These are phyloP conservation scores for Dipodomys merriami DNA, from an alignment of 2,113 vertebrate species.

Conservation along the genomic window DNA sequence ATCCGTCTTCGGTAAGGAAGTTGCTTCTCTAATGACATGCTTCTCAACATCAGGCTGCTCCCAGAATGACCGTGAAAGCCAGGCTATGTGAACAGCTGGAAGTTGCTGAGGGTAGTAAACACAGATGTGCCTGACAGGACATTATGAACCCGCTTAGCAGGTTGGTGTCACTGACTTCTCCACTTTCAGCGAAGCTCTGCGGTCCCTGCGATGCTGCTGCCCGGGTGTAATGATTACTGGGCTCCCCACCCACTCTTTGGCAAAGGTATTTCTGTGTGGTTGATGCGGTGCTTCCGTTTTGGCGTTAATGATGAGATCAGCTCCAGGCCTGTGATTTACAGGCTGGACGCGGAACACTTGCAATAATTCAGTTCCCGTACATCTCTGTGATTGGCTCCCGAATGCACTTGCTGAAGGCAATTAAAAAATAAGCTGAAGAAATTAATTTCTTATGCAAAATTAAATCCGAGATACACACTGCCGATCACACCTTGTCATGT, in stretches of 20 bases:
- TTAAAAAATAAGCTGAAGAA: constrained; percentile 62
- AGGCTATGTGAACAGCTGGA: constrained; percentile 48
- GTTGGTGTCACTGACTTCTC: constrained; percentile 52
- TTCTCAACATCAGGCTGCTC: constrained; percentile 55
- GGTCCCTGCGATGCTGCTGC: neutral
- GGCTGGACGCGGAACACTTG: neutral
- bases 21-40: constrained; percentile 50
- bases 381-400: constrained; percentile 45
- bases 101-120: constrained; percentile 47
- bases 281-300: neutral
- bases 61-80: constrained; percentile 32
- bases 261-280: neutral
- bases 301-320: constrained; percentile 48
- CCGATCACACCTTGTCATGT: constrained; percentile 32
- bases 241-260: neutral
- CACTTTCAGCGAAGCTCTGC: neutral
- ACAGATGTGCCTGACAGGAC: constrained; percentile 69
- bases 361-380: constrained; percentile 65
- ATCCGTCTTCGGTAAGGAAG: constrained; percentile 44
- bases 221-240: fast-evolving
- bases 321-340: constrained; percentile 35
- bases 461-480: constrained; percentile 24
- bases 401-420: constrained; percentile 55
- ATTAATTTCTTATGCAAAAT: constrained; percentile 48
- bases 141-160: constrained; percentile 62